These are phyloP conservation scores for Glaucidium brasilianum DNA, from an alignment of 2,113 vertebrate species.

Conservation along the genomic window DNA sequence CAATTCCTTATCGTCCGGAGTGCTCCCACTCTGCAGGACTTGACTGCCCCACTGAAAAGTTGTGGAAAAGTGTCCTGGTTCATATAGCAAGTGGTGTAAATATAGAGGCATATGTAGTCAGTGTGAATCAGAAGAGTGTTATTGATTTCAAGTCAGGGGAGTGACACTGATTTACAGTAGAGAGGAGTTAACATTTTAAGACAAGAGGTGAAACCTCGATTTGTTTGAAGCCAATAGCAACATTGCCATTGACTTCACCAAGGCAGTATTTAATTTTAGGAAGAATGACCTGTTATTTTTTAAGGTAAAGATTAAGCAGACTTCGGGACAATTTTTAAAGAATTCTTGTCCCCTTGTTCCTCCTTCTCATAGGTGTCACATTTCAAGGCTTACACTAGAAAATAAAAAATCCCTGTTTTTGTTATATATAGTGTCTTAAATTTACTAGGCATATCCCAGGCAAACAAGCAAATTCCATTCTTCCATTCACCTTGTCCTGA, in stretches of 20 bases:
- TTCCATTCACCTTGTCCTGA: neutral
- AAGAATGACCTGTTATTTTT: neutral
- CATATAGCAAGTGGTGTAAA: neutral
- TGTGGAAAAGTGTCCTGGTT: neutral
- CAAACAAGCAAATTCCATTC: neutral
- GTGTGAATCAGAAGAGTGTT: neutral
- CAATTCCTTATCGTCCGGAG: neutral
- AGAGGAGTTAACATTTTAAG: neutral
- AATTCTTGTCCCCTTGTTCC: neutral
- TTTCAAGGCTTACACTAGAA: neutral
- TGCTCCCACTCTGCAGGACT: neutral
- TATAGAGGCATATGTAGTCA: neutral
- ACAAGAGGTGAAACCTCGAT: neutral
- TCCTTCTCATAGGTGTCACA: neutral
- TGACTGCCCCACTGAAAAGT: neutral
- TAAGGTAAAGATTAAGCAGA: neutral
- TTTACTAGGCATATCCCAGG: neutral
- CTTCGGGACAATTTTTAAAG: neutral
- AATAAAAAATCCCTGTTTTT: neutral
- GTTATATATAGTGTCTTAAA: neutral
- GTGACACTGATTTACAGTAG: neutral
- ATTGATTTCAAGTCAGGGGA: neutral
- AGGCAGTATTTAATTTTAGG: neutral
- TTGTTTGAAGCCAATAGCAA: neutral
- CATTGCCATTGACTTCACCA: neutral